phyloP scores from a whole-genome alignment of 1,140 invertebrate genomes.

The Listronotus oregonensis region DNA sequence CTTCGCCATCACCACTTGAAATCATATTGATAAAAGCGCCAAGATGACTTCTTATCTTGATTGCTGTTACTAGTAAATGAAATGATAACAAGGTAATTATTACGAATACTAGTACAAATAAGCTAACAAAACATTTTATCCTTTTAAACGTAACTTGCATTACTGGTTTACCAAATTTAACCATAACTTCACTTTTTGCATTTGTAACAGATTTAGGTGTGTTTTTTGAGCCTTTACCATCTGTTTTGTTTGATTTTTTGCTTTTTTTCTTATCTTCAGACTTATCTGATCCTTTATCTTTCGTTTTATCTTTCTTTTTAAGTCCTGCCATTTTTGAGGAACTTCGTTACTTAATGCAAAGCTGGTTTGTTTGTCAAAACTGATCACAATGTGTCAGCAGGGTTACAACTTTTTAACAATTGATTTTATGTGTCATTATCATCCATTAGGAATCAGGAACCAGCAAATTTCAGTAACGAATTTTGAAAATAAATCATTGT shows the following conservation, averaged over 20 bases:
- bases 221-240: not conserved
- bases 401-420: no score
- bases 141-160: slow-evolving; percentile 34
- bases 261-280: not conserved
- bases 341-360: not conserved
- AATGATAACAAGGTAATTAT: slow-evolving; percentile 34
- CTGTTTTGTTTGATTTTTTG: not conserved
- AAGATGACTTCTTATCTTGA: slow-evolving; percentile 43
- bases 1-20: slow-evolving; percentile 43
- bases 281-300: no score
- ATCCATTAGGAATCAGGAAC: no score
- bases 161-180: slow-evolving; percentile 41
- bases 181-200: slow-evolving; percentile 22
- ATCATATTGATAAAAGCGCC: slow-evolving; percentile 50
- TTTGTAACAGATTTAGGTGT: not conserved
- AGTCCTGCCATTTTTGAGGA: not conserved
- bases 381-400: no score
- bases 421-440: no score
- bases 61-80: slow-evolving; percentile 38
- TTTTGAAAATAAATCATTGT: no score
- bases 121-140: slow-evolving; percentile 31
- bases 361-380: no score
- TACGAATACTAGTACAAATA: slow-evolving; percentile 15
- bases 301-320: no score
- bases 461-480: no score